These are phyloP conservation scores for Peromyscus nudipes DNA, from an alignment of 2,797 vertebrate species.

Conservation along the genomic window DNA sequence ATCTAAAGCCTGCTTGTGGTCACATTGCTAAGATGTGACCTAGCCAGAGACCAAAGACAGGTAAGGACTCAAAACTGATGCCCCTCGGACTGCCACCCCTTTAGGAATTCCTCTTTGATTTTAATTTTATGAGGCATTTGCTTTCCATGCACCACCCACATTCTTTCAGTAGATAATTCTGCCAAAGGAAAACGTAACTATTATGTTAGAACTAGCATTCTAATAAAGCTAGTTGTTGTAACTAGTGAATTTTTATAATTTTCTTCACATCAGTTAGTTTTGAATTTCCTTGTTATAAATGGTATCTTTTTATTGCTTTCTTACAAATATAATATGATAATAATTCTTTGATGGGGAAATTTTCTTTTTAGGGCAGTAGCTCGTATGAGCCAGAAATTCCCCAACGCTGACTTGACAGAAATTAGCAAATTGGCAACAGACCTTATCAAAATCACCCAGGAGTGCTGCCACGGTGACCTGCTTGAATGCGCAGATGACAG, in stretches of 20 bases:
- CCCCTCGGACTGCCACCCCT: not conserved
- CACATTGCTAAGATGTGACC: not conserved
- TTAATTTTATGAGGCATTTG: not conserved
- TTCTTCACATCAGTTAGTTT: not conserved
- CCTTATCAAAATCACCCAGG: not conserved
- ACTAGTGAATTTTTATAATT: slow-evolving; percentile 15
- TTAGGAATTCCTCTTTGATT: not conserved
- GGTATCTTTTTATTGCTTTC: not conserved
- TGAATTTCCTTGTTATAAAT: slow-evolving; percentile 5
- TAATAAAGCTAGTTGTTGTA: too few relatives aligned
- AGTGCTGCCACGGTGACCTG: slow-evolving; percentile 87
- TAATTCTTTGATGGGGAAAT: not conserved
- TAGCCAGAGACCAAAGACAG: not conserved
- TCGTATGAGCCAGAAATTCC: slow-evolving; percentile 78
- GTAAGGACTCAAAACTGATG: not conserved
- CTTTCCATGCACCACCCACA: not conserved
- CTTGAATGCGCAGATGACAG: slow-evolving; percentile 87
- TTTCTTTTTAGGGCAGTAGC: slow-evolving; percentile 75
- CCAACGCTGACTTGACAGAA: slow-evolving; percentile 45
- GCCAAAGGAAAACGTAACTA: not conserved
- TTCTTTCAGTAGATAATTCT: not conserved
- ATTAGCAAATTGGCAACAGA: not conserved
- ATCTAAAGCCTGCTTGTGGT: not conserved
- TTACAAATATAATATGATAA: not conserved
- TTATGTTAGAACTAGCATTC: not conserved